These are phyloP conservation scores for Gallinago nigripennis DNA, from an alignment of 2,797 vertebrate genomes.

Conservation along the genomic window DNA sequence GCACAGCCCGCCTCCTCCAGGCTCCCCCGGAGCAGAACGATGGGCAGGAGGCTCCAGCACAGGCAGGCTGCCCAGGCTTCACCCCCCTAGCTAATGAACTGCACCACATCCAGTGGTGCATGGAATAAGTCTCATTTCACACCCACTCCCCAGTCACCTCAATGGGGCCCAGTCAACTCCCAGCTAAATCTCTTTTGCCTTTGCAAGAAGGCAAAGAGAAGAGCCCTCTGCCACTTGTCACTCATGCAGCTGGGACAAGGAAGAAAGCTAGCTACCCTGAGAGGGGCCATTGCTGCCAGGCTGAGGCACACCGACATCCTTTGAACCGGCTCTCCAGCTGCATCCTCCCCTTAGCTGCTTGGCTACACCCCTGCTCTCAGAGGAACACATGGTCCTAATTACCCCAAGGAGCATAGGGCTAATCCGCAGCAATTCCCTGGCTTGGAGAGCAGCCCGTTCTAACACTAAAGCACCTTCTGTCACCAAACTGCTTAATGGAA, in stretches of 20 bases:
- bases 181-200: background rate
- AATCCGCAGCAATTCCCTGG: constrained; percentile 79
- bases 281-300: constrained; percentile 19
- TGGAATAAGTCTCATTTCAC: background rate
- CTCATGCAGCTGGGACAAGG: background rate
- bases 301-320: constrained; percentile 25
- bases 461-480: constrained; percentile 85
- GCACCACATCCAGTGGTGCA: background rate
- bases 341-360: constrained; percentile 62
- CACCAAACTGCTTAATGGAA: constrained; percentile 86
- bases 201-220: background rate
- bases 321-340: constrained; percentile 50
- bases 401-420: constrained; percentile 79
- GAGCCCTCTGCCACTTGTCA: background rate
- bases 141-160: background rate
- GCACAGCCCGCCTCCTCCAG: background rate
- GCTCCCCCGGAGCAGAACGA: background rate
- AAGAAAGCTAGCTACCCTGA: background rate
- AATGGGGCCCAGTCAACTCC: background rate
- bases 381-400: constrained; percentile 83
- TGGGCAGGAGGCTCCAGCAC: background rate
- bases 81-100: background rate
- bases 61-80: background rate
- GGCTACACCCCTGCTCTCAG: constrained; percentile 73
- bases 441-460: constrained; percentile 75